Evolutionary conservation across 2,888 invertebrate genomes (phyloP).

Genomic region (Rhamnusium bicolor): DNA sequence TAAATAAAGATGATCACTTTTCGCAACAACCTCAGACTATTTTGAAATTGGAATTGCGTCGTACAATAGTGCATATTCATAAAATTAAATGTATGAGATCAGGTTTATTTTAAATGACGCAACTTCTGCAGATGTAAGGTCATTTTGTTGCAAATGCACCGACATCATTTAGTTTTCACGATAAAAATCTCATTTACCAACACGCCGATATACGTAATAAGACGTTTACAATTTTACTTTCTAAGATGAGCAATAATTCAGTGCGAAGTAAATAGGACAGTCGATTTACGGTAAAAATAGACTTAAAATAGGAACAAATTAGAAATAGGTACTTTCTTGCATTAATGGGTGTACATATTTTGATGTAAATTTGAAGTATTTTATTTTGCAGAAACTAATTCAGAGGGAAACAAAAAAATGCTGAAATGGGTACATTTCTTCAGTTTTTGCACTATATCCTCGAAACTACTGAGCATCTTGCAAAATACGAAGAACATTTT

Average conservation of each 20-base stretch:
- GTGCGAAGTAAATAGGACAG: not conserved
- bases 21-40: constrained; percentile 1
- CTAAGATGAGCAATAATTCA: not conserved
- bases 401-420: no score
- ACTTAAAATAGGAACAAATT: no score
- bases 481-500: no score
- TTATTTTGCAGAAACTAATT: no score
- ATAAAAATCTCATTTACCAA: constrained; percentile 1
- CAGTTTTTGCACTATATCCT: no score
- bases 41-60: not conserved
- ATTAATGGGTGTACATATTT: no score
- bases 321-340: no score
- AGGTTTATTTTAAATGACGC: constrained; percentile 26
- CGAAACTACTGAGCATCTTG: no score
- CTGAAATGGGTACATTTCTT: no score
- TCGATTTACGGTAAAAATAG: no score
- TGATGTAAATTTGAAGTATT: no score
- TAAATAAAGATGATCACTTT: not conserved
- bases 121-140: constrained; percentile 29
- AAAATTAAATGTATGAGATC: constrained; percentile 15
- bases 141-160: constrained; percentile 14
- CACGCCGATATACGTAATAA: not conserved
- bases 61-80: constrained; percentile 25
- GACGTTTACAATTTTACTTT: not conserved
- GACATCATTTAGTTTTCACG: constrained; percentile 8